Percentiles rank a stretch among this genome's conserved stretches.
Evolutionary conservation across 2,113 vertebrate genomes (phyloP).

Genomic region (Nothocercus julius): DNA sequence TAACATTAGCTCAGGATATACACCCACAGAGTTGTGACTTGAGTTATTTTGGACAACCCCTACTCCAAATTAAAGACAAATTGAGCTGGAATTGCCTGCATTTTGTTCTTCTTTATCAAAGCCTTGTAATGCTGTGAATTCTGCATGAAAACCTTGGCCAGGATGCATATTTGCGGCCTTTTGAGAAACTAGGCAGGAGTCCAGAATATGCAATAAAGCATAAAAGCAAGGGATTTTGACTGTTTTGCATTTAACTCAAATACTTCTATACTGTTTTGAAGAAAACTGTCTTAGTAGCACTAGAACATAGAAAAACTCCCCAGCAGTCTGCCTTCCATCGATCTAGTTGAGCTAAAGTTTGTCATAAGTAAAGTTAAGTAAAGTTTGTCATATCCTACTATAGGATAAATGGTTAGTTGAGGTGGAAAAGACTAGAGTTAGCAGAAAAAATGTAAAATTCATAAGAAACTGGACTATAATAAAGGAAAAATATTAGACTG

Average conservation of each 20-base stretch:
- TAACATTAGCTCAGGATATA: not conserved
- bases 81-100: not conserved
- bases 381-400: not conserved
- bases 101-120: not conserved
- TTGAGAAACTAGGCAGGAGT: not conserved
- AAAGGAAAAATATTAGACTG: not conserved
- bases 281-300: not conserved
- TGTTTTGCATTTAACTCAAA: not conserved
- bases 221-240: not conserved
- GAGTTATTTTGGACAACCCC: not conserved
- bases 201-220: not conserved
- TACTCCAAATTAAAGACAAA: not conserved
- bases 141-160: not conserved
- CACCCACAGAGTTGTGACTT: not conserved
- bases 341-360: not conserved
- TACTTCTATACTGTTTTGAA: not conserved
- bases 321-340: fast-evolving
- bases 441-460: not conserved
- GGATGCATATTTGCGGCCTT: not conserved
- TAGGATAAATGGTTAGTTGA: not conserved
- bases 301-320: not conserved
- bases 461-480: not conserved
- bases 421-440: not conserved
- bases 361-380: not conserved
- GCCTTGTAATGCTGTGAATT: not conserved